These are phyloP conservation scores for Nezara viridula DNA, from an alignment of 2,888 invertebrate species.

Conservation along the genomic window DNA sequence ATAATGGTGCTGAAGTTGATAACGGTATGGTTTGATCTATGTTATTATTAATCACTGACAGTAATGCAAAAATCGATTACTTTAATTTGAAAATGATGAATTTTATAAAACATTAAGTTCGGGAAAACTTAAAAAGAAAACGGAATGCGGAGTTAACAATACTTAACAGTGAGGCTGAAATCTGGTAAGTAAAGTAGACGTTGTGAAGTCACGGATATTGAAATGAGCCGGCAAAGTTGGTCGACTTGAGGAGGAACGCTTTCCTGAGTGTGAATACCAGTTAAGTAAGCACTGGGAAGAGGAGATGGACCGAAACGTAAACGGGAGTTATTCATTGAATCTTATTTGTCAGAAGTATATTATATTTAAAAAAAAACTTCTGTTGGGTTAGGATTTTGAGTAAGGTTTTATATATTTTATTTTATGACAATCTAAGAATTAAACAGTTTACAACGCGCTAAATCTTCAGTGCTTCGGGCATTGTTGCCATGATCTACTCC, in stretches of 20 bases:
- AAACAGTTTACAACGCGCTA: no score
- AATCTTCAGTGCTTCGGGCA: no score
- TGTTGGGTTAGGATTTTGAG: no score
- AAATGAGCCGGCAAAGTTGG: not conserved
- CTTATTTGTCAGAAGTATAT: not conserved
- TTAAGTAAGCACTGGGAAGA: not conserved
- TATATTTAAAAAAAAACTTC: no score
- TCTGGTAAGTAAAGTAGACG: not conserved
- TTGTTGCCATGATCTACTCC: no score
- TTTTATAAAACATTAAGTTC: not conserved
- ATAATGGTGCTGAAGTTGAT: no score
- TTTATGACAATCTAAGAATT: no score
- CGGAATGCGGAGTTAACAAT: not conserved
- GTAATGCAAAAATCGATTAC: not conserved
- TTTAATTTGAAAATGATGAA: not conserved
- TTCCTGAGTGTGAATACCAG: not conserved
- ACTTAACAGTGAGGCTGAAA: not conserved
- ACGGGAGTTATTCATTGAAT: not conserved
- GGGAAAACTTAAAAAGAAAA: not conserved
- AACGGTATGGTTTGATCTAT: no score
- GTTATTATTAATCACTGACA: no score
- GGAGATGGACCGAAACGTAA: not conserved
- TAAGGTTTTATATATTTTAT: no score
- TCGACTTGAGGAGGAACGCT: not conserved
- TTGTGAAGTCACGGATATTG: constrained; percentile 26